phyloP scores from a whole-genome alignment of 2,888 invertebrate species.

The Vesta saturnalis region DNA sequence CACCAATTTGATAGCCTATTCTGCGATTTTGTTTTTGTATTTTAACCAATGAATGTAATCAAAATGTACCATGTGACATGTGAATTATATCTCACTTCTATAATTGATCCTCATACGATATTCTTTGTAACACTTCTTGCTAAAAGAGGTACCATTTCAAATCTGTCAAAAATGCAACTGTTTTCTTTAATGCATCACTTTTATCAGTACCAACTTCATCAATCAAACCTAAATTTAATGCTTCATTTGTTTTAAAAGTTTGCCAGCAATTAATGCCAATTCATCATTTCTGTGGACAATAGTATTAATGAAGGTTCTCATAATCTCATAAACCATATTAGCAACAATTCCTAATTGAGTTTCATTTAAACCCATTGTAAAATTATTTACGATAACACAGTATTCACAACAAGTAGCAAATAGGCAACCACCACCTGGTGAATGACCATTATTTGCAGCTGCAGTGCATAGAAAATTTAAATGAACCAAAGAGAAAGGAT shows the following conservation, averaged over 20 bases:
- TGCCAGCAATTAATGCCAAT: slow-evolving; percentile 77
- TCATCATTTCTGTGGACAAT: slow-evolving; percentile 78
- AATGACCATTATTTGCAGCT: too few relatives aligned
- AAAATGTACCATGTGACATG: too few relatives aligned
- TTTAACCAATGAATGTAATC: too few relatives aligned
- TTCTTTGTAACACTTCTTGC: slow-evolving; percentile 70
- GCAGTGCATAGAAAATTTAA: too few relatives aligned
- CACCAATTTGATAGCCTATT: too few relatives aligned
- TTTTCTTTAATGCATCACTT: slow-evolving; percentile 73
- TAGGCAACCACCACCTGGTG: slow-evolving; percentile 87
- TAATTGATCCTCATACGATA: slow-evolving; percentile 62
- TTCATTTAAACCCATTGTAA: slow-evolving; percentile 87
- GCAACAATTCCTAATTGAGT: slow-evolving; percentile 84
- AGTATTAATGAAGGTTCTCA: slow-evolving; percentile 71
- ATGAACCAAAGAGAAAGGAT: too few relatives aligned
- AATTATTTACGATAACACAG: slow-evolving; percentile 84
- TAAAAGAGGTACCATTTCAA: slow-evolving; percentile 71
- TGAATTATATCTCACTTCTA: slow-evolving; percentile 62
- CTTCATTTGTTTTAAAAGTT: slow-evolving; percentile 78
- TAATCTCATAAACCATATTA: slow-evolving; percentile 74
- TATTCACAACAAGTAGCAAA: slow-evolving; percentile 85
- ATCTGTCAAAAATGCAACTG: slow-evolving; percentile 73
- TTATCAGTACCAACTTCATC: slow-evolving; percentile 78
- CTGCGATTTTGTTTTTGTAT: too few relatives aligned
- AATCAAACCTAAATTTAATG: slow-evolving; percentile 77